Percentiles rank a stretch among this genome's conserved stretches.
phyloP scores from a whole-genome alignment of 2,797 vertebrate species.

The Anolis apletophallus region DNA sequence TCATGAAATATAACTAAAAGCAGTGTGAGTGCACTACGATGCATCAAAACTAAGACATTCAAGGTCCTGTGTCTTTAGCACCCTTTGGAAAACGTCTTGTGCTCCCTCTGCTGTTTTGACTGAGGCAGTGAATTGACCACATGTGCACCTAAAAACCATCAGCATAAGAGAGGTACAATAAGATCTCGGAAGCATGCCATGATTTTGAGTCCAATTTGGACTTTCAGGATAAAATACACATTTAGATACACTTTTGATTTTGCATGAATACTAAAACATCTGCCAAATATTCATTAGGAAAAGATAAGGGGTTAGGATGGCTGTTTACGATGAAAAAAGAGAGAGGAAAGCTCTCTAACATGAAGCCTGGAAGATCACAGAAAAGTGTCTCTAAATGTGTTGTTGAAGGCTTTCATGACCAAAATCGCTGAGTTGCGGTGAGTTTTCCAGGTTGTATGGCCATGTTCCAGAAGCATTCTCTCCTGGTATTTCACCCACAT shows the following conservation, averaged over 20 bases:
- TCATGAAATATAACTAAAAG: background rate
- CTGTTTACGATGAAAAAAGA: background rate
- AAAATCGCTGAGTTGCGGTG: too few species aligned
- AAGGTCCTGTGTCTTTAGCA: rapidly evolving
- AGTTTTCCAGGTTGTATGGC: too few species aligned
- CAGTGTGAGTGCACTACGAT: background rate
- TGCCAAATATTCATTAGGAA: background rate
- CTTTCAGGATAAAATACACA: background rate
- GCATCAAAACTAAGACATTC: constrained; percentile 27
- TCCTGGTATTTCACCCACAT: too few species aligned
- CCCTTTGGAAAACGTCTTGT: constrained; percentile 18
- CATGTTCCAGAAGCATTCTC: too few species aligned
- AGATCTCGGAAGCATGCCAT: background rate
- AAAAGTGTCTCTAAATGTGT: background rate
- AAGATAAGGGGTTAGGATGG: background rate
- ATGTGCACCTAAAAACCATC: background rate
- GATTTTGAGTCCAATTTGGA: background rate
- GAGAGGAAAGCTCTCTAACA: background rate
- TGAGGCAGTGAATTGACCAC: background rate
- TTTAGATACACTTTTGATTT: background rate
- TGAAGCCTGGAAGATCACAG: too few species aligned
- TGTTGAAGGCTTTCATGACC: too few species aligned
- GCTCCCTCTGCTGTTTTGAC: constrained; percentile 68
- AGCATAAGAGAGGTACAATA: rapidly evolving
- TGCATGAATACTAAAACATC: background rate